Evolutionary conservation across 1,140 invertebrate species (phyloP).

Genomic region (Cyclina sinensis): DNA sequence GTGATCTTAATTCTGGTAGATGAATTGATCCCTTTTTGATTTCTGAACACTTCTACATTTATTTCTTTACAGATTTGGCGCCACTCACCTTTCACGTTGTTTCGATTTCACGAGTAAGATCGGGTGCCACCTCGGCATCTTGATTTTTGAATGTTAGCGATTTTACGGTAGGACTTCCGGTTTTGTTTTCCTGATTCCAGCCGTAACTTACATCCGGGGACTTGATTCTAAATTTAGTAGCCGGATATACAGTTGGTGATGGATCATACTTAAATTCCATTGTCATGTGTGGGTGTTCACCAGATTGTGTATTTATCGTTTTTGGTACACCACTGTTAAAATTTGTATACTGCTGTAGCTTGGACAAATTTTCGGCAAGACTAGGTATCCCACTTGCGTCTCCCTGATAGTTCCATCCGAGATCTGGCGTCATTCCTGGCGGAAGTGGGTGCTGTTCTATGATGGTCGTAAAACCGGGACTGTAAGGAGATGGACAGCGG

Average conservation of each 20-base stretch:
- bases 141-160: constrained; percentile 64
- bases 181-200: constrained; percentile 39
- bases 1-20: not conserved
- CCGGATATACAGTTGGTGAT: constrained; percentile 48
- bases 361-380: constrained; percentile 64
- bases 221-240: constrained; percentile 69
- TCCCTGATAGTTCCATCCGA: constrained; percentile 45
- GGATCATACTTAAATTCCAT: constrained; percentile 66
- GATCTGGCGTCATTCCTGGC: constrained; percentile 61
- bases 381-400: constrained; percentile 21
- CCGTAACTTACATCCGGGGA: constrained; percentile 57
- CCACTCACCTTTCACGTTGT: constrained; percentile 32
- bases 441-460: constrained; percentile 62
- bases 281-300: constrained; percentile 32
- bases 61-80: not conserved
- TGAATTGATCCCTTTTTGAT: constrained; percentile 10
- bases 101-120: constrained; percentile 64
- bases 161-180: constrained; percentile 40
- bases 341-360: constrained; percentile 59
- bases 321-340: constrained; percentile 40
- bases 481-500: constrained; percentile 66
- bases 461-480: constrained; percentile 61
- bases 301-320: constrained; percentile 44
- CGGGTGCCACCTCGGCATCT: constrained; percentile 58
- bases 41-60: not conserved